phyloP scores from a whole-genome alignment of 2,113 vertebrate species.

The Paradisaea rubra region DNA sequence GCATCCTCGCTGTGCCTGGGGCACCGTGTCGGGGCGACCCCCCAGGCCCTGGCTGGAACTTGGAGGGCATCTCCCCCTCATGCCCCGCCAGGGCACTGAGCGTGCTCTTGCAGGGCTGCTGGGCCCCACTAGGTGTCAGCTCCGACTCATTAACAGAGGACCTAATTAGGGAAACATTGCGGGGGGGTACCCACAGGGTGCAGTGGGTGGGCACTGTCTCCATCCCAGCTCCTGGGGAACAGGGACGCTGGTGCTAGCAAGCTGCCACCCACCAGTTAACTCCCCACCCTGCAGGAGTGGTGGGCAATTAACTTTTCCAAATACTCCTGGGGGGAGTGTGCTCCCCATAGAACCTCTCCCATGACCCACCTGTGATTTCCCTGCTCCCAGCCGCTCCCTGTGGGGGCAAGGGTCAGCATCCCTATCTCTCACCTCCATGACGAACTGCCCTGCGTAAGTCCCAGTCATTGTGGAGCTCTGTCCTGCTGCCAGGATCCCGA shows the following conservation, averaged over 20 bases:
- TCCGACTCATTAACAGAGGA: neutral
- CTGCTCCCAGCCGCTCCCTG: neutral
- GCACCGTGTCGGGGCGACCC: accelerated
- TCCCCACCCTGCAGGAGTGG: neutral
- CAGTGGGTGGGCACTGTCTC: neutral
- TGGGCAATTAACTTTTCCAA: neutral
- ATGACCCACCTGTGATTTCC: neutral
- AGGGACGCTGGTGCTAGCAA: neutral
- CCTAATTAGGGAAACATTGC: neutral
- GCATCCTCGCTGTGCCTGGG: neutral
- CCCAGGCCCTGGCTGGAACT: too few relatives aligned
- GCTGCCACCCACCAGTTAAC: neutral
- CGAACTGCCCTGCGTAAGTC: slow-evolving; percentile 79
- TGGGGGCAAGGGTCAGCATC: neutral
- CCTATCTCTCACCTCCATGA: slow-evolving; percentile 74
- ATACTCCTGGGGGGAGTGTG: accelerated
- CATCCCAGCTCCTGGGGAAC: neutral
- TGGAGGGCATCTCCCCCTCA: accelerated
- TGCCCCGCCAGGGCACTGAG: neutral
- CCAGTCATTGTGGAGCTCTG: slow-evolving; percentile 82
- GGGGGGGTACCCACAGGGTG: neutral
- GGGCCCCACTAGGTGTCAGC: slow-evolving; percentile 11
- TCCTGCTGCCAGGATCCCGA: slow-evolving; percentile 75
- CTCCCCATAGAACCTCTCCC: neutral
- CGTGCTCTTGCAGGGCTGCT: neutral